These are phyloP conservation scores for Pogonomyrmex barbatus DNA, from an alignment of 1,140 invertebrate species.

Conservation along the genomic window DNA sequence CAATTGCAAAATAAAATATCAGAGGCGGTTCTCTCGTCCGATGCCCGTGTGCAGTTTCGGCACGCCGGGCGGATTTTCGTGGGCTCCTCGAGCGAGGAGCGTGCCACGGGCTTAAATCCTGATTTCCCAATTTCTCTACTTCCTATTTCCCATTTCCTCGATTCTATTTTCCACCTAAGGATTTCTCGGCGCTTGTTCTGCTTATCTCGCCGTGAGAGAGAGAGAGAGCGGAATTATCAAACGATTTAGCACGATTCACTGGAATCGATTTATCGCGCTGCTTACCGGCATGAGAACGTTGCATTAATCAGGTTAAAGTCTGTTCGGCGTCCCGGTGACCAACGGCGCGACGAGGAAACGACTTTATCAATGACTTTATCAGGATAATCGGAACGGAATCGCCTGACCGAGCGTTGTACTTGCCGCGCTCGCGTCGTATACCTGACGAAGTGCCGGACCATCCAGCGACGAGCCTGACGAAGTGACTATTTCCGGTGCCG, in stretches of 20 bases:
- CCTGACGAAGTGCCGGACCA: constrained; percentile 65
- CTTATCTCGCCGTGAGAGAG: neutral
- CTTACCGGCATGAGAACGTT: neutral
- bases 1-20: constrained; percentile 21
- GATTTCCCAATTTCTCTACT: neutral
- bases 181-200: constrained; percentile 8
- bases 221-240: constrained; percentile 28
- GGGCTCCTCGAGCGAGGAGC: neutral
- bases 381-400: constrained; percentile 75
- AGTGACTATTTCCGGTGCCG: constrained; percentile 71
- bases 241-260: constrained; percentile 33
- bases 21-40: neutral
- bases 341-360: constrained; percentile 45
- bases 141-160: neutral
- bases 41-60: neutral
- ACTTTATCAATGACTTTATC: constrained; percentile 76
- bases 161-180: constrained; percentile 17
- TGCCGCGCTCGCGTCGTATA: constrained; percentile 36
- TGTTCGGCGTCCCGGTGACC: neutral
- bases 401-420: constrained; percentile 34
- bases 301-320: constrained; percentile 72
- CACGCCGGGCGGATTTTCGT: neutral
- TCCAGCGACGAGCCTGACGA: constrained; percentile 70
- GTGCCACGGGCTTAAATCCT: neutral
- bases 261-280: constrained; percentile 40